Base-by-base conservation (phyloP, 2,888 invertebrate species). In the Hylaea fasciaria region DNA sequence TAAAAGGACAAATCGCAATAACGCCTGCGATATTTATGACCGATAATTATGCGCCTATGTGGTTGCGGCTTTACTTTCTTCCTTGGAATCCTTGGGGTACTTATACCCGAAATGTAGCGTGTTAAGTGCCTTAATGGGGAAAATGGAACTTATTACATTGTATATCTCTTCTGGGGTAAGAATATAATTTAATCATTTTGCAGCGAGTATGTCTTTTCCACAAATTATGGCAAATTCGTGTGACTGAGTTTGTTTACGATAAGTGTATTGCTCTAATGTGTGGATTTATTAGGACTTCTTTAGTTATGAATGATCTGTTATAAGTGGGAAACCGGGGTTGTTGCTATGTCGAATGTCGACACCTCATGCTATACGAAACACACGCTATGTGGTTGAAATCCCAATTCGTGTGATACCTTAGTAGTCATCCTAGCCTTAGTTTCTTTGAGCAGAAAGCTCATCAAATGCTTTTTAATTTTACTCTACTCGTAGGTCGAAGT, bases 201-300 rank as follows among this genome's bases (percentile, higher is more conserved):
- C n/a, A n/a, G n/a, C n/a, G 10, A n/a, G 35, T 47, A 47, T 58
- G 29, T 47, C 47, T 47, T 52, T 52, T 43, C 35, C 40, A 17
- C 46, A 57, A 57, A 47, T 58, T 58, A 58, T 28, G 37, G 52
- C 52, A 40, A 35, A 14, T 11, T 28, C n/a, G 39, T 29, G 55
- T 13, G 17, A 41, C 35, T 32, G 22, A 22, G 32, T 37, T n/a
- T 37, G 37, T 37, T 12, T 37, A 37, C n/a, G 37, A 0, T 37
- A 37, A 37, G 37, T 37, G 37, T n/a, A 37, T 37, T 37, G 12
- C 37, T 37, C n/a, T 37, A 3, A 10, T 37, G 37, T n/a, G 3
- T 12, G 11, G 5, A 12, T 37, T 37, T 37, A 12, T 37, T 12
- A 11, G 10, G 37, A n/a, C 1, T 2, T 35, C 35, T 35, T 35